Evolutionary conservation across 2,113 vertebrate genomes (phyloP), one percentile per base, ranked within the genome.

Genomic region (Meleagris gallopavo): DNA sequence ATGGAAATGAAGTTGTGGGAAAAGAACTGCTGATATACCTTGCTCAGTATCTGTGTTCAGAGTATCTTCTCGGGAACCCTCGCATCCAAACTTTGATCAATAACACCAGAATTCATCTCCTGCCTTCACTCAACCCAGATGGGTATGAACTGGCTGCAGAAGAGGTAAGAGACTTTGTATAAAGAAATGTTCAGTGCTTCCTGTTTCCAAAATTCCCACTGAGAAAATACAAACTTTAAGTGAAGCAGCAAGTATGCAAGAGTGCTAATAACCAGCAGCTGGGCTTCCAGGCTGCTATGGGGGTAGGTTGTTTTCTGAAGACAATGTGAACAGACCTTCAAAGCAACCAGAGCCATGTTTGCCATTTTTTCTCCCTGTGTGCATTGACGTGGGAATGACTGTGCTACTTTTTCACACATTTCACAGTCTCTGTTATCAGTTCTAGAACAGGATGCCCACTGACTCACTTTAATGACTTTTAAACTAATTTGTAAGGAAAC

Each of bases 71-170:
- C 8, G 99, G 99, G 62, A 99, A 98, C 52, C 86, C 98, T 22
- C 98, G 99, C 24, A 91, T 99, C 95, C 99, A 99, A 97, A 97
- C 96, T 40, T 94, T 99, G 95, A 97, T 99, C 92, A 99, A 99
- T 97, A 98, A 89, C 86, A 99, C 99, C 52, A 98, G 99, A 85
- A 97, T 99, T 92, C 99, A 99, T 83, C 98, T 99, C 85, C 97
- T 99, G 58, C 98, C 99, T 90, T 99, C 99, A 86, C 99, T 99
- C 98, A 99, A 99, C 94, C 99, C 99, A 2, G 99, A 99, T 13
- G 99, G 99, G 52, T 99, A 99, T 25, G 99, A 99, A 89, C 93
- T 99, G 89, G 99, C 99, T 1, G 98, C 99, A 13, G 98, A 99
- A 93, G 99, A 99, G 99, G 99, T 99, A 98, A 98, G 96, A 94